Evolutionary conservation across 2,797 vertebrate genomes (phyloP), one percentile per base, ranked within the genome.

Genomic region (Sylvilagus floridanus): DNA sequence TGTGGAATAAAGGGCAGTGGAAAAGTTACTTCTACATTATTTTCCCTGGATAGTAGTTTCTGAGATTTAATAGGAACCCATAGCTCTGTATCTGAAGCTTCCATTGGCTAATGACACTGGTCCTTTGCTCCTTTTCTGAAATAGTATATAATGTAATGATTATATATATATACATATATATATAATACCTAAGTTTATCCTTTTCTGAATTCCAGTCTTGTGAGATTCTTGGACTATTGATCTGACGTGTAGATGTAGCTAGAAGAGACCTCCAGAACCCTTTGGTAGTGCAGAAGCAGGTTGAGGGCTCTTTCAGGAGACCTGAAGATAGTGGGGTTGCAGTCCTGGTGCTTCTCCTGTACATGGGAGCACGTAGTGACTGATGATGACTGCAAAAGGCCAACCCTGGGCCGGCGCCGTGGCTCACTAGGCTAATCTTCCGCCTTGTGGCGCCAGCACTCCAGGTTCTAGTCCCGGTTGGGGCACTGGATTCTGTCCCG

Each of bases 81-180:
- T 28, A 65, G 35, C 69, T 84, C 24, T 75, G 2, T 88, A 87
- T 30, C 30, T 71, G 47, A 76, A 84, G 26, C 35, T 94, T 21
- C 88, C 21, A 4, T 68, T 47, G 28, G 22, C 63, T 60, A 71
- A n/a, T 68, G n/a, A 14, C n/a, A 35, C 66, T 30, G 42, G n/a
- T 69, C 62, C 62, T 76, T 81, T 68, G 54, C 54, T 57, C 78
- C 69, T 50, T 86, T 84, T 52, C 60, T 83, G 72, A 71, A n/a
- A 75, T 30, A 63, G 22, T 63, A 2, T 60, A 4, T 50, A 66
- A 47, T 65, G 57, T 37, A 47, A 32, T 22, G 47, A 2, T 77
- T 37, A 37, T 37, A 42, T 42, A 42, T 42, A 42, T 42, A 42
- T 42, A 42, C 7, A 42, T 8, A 47, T 47, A 47, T 47, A 47